phyloP scores from a whole-genome alignment of 2,888 invertebrate genomes.

The Drosophila fungiperda region DNA sequence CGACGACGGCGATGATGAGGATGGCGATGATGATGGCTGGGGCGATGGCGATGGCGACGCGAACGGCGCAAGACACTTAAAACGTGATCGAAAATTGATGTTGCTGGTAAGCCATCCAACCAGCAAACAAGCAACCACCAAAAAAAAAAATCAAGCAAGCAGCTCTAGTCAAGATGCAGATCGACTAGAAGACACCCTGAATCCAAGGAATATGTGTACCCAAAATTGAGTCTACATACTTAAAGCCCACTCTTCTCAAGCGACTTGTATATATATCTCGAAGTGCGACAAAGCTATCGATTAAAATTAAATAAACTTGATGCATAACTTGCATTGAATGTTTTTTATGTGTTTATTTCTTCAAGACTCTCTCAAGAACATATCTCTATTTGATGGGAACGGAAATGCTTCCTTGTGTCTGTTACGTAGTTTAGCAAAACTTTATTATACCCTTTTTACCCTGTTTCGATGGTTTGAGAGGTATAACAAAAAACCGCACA shows the following conservation, averaged over 20 bases:
- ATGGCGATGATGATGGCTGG: slow-evolving; percentile 46
- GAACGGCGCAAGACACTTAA: slow-evolving; percentile 78
- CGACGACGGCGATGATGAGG: slow-evolving; percentile 27
- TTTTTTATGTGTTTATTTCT: background rate
- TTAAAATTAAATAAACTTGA: background rate
- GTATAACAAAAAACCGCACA: slow-evolving; percentile 2
- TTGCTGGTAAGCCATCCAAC: slow-evolving; percentile 52
- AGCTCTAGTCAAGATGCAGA: background rate
- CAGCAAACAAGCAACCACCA: slow-evolving; percentile 49
- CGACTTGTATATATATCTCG: background rate
- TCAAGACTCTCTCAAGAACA: background rate
- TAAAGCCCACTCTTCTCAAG: background rate
- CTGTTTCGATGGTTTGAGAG: background rate
- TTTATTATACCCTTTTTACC: background rate
- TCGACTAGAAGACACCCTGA: background rate
- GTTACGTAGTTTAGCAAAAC: background rate
- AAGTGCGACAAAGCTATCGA: background rate
- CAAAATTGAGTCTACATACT: background rate
- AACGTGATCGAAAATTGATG: slow-evolving; percentile 82
- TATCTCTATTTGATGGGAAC: background rate
- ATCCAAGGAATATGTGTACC: background rate
- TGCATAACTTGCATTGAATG: background rate
- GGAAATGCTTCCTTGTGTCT: background rate
- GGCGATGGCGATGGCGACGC: slow-evolving; percentile 49
- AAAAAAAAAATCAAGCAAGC: slow-evolving; percentile 26